Base-by-base conservation (phyloP, 2,797 vertebrate species). In the Malacoctenus gilli region DNA sequence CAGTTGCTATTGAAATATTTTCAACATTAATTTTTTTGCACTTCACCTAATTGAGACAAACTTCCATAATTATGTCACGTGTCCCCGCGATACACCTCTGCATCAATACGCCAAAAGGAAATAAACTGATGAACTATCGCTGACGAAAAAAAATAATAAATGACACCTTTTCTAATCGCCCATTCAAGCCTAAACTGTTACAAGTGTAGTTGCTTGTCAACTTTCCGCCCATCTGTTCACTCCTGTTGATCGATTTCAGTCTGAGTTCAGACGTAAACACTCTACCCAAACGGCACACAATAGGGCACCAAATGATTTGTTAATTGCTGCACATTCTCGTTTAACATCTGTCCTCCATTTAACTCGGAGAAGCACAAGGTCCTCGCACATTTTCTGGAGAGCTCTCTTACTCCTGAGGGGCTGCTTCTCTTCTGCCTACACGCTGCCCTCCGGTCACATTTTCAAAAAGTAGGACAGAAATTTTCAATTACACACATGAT, bases 261-360 rank as follows among this genome's bases (percentile, higher is more conserved):
- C 37, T 11, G 21, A 36, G 64, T 51, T 56, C 40, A 65, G 56
- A 72, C 37, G 47, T 68, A 68, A 77, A 61, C 75, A 44, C 55
- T 60, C 49, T 15, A 34, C 47, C 59, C 35, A 68, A 58, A 67
- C 43, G 38, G 28, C 49, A 46, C 41, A 44, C 43, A 57, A 11
- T n/a, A 55, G 43, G 25, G 41, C 42, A 21, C 35, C 41, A 58
- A 63, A 70, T 60, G 1, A 54, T 64, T 52, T 60, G 37, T 30
- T 56, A 63, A 77, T 72, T 68, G 36, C 39, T 7, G 4, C 34
- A 9, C 14, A 55, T 43, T 55, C 15, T 52, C 50, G 57, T 59
- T 52, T 25, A 57, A 58, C 60, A 72, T 68, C 59, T 71, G 67
- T 44, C 44, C 19, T 28, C 14, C 47, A 59, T 40, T 44, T 72